Base-by-base conservation (phyloP, 2,888 invertebrate species). In the Aphelenchoides bicaudatus region DNA sequence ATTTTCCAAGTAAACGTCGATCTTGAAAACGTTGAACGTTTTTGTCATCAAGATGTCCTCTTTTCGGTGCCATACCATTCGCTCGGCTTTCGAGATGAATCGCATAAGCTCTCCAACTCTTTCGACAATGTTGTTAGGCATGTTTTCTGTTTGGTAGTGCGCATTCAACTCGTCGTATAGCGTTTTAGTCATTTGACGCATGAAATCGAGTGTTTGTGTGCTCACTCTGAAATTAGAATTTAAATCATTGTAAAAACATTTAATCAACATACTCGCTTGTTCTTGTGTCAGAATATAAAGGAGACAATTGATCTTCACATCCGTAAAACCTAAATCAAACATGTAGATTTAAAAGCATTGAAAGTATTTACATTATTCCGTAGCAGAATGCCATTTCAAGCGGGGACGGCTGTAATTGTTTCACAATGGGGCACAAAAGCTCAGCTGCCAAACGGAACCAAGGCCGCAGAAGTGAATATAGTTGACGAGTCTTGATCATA, bases 21-120 rank as follows among this genome's bases (percentile, higher is more conserved):
- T 34, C n/a, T 61, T 61, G 54, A 61, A 59, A 6, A 59, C 31
- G 48, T 62, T 62, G 46, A 61, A 61, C 29, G 54, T 49, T 30
- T 39, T 43, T 0, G 58, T 61, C 1, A 61, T 21, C 28, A 60
- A 39, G 8, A 61, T 61, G 43, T 61, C 61, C 37, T 61, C 61
- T 27, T 62, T 52, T 21, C 61, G 63, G 27, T 34, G 25, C 0
- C 29, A 37, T 10, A 62, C 61, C 10, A 62, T 62, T 56, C 30
- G 59, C 59, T 59, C 29, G n/a, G 21, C 30, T 29, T 48, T 48
- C n/a, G 5, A 23, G 23, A 57, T 55, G 19, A 59, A 46, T 25
- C 59, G 34, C 61, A 61, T 62, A 1, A 61, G 21, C 23, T 61
- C 61, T 13, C 59, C 28, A 5, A 61, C 61, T 39, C 61, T 37